Percentiles rank a stretch among this genome's conserved stretches.
These are phyloP conservation scores for Pocillopora verrucosa DNA, from an alignment of 64 coral and sea anemone species.

Conservation along the genomic window DNA sequence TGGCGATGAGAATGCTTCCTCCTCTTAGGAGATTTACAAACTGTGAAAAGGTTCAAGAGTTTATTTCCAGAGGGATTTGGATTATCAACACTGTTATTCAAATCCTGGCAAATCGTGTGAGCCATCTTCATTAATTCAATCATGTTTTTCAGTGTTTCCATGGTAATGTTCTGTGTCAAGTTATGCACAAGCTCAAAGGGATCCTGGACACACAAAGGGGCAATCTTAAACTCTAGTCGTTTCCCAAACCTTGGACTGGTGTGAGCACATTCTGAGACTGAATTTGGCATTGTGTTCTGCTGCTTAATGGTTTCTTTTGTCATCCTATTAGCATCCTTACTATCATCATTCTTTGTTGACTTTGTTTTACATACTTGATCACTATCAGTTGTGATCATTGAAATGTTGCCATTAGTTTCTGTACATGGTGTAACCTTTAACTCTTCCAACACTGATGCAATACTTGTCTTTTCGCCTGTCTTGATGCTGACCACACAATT, in stretches of 20 bases:
- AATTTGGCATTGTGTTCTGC: not conserved
- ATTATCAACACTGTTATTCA: not conserved
- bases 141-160: constrained; percentile 48
- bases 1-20: constrained; percentile 9
- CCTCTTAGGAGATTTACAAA: constrained; percentile 23
- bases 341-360: not conserved
- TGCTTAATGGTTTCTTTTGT: not conserved
- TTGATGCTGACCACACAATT: constrained; percentile 74
- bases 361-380: not conserved
- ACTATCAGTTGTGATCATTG: not conserved
- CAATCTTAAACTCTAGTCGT: constrained; percentile 50
- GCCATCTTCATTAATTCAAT: constrained; percentile 75
- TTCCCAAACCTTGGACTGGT: not conserved
- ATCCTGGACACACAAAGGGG: constrained; percentile 87
- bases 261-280: not conserved
- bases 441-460: constrained; percentile 31
- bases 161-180: constrained; percentile 72
- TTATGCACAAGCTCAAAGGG: constrained; percentile 95
- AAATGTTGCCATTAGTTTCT: not conserved
- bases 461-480: constrained; percentile 36
- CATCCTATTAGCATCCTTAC: not conserved
- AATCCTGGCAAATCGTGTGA: constrained; percentile 14
- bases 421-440: constrained; percentile 3
- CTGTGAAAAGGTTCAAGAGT: constrained; percentile 6
- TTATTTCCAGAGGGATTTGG: not conserved